A percentile compares a stretch with the other conserved stretches of the same genome.
phyloP scores from a whole-genome alignment of 2,113 vertebrate genomes.

The human region GRCh38 chr6:40710001-40710500 shows the following conservation, averaged over 20 bases:
- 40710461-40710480: background rate
- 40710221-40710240: fast-evolving
- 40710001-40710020: background rate
- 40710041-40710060: background rate
- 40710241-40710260: no score
- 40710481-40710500: background rate
- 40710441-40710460: background rate
- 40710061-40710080: no score
- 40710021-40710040: background rate
- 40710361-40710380: background rate
- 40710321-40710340: background rate
- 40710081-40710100: background rate
- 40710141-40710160: background rate
- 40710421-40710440: background rate
- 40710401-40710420: background rate
- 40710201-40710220: background rate
- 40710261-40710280: fast-evolving
- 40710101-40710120: background rate
- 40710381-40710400: fast-evolving
- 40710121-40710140: background rate
- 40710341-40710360: fast-evolving
- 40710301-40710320: background rate
- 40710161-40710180: background rate
- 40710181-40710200: background rate
- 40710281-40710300: fast-evolving